phyloP scores from a whole-genome alignment of 1,140 invertebrate species.

The Aphidius gifuensis region DNA sequence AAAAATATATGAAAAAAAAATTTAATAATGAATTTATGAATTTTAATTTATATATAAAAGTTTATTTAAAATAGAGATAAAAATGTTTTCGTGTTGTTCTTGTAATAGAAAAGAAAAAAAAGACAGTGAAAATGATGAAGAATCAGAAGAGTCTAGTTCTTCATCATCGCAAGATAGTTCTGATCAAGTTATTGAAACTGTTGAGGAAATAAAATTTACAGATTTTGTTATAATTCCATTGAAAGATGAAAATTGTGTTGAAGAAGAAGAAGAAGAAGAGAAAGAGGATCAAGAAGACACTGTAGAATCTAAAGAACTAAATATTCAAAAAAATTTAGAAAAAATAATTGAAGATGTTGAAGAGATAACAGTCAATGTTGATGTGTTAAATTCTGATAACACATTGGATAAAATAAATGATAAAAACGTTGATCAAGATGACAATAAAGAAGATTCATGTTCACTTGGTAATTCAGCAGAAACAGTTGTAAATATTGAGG shows the following conservation, averaged over 20 bases:
- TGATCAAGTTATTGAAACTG: slow-evolving; percentile 2
- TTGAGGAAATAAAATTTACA: background rate
- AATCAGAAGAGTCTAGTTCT: background rate
- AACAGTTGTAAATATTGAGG: no score
- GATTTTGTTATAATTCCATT: background rate
- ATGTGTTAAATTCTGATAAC: background rate
- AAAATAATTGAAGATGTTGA: background rate
- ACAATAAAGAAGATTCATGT: background rate
- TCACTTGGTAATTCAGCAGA: no score
- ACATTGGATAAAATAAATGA: background rate
- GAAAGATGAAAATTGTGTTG: slow-evolving; percentile 3
- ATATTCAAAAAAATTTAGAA: background rate
- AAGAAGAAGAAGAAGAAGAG: background rate
- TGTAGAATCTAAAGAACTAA: background rate
- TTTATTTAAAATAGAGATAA: no score
- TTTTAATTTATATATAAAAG: no score
- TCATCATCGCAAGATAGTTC: background rate
- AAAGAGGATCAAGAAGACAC: background rate
- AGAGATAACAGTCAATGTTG: background rate
- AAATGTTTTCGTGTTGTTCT: slow-evolving; percentile 53
- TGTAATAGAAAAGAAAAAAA: slow-evolving; percentile 39
- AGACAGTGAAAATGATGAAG: background rate
- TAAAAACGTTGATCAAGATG: background rate
- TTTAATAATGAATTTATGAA: no score
- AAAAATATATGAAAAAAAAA: no score